A percentile compares a stretch with the other conserved stretches of the same genome.
These are phyloP conservation scores for Drosophila paranaensis DNA, from an alignment of 2,888 invertebrate genomes.

Conservation along the genomic window DNA sequence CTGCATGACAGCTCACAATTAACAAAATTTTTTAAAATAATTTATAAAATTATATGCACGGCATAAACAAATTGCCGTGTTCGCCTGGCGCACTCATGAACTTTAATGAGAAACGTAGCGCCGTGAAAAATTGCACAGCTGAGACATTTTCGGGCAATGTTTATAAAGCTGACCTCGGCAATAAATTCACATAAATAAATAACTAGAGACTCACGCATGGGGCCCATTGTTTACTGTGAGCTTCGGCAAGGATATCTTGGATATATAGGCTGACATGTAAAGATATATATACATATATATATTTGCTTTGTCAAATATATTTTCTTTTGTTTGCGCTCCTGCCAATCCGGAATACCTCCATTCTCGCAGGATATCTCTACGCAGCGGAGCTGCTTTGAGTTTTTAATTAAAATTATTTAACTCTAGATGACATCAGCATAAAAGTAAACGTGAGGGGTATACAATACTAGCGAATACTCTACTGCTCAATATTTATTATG, in stretches of 20 bases:
- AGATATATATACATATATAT: slow-evolving; percentile 18
- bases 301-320: neutral
- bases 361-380: neutral
- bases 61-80: neutral
- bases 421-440: slow-evolving; percentile 54
- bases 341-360: neutral
- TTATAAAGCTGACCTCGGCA: slow-evolving; percentile 6
- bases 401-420: slow-evolving; percentile 62
- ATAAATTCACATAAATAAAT: slow-evolving; percentile 36
- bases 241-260: slow-evolving; percentile 23
- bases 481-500: neutral
- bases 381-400: slow-evolving; percentile 23
- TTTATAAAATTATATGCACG: slow-evolving; percentile 41
- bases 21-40: slow-evolving; percentile 49
- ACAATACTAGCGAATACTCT: slow-evolving; percentile 1
- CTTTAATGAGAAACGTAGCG: slow-evolving; percentile 21
- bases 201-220: slow-evolving; percentile 4
- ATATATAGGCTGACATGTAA: slow-evolving; percentile 30
- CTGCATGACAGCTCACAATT: slow-evolving; percentile 27
- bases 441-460: slow-evolving; percentile 9
- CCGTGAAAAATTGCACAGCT: slow-evolving; percentile 12
- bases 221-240: slow-evolving; percentile 20
- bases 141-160: slow-evolving; percentile 12
- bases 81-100: slow-evolving; percentile 11
- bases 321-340: neutral